Evolutionary conservation across 2,888 invertebrate species (phyloP).

Genomic region (Stramonita haemastoma): DNA sequence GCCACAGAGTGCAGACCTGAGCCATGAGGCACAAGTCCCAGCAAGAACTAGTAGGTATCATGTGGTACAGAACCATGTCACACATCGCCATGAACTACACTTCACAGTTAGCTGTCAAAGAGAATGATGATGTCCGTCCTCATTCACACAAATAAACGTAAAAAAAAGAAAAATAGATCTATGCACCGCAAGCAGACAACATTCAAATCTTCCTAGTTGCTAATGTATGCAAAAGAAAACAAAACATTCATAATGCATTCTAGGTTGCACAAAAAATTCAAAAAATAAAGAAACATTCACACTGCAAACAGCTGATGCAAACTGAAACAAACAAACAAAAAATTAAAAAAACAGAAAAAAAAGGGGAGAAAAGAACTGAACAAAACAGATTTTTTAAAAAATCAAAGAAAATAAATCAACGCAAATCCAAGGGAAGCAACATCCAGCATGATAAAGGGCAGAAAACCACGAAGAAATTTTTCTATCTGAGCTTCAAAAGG

Average conservation of each 20-base stretch:
- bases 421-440: conserved; percentile 19
- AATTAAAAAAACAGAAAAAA: background rate
- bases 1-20: no score
- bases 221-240: background rate
- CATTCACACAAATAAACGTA: no score
- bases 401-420: background rate
- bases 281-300: background rate
- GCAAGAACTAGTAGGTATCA: no score
- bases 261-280: background rate
- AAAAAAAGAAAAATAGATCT: background rate
- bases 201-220: background rate
- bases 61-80: no score
- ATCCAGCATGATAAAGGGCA: conserved; percentile 22
- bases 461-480: conserved; percentile 8
- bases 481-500: background rate
- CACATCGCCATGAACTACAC: no score
- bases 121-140: no score
- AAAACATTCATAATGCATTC: background rate
- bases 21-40: no score
- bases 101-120: no score
- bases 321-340: background rate
- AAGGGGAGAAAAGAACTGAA: background rate
- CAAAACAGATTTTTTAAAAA: background rate
- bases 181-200: background rate
- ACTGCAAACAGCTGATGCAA: background rate